Percentiles rank a stretch among this genome's conserved stretches.
Conservation (phyloP, 2,888 invertebrate species). For the Scotopteryx bipunctaria region DNA sequence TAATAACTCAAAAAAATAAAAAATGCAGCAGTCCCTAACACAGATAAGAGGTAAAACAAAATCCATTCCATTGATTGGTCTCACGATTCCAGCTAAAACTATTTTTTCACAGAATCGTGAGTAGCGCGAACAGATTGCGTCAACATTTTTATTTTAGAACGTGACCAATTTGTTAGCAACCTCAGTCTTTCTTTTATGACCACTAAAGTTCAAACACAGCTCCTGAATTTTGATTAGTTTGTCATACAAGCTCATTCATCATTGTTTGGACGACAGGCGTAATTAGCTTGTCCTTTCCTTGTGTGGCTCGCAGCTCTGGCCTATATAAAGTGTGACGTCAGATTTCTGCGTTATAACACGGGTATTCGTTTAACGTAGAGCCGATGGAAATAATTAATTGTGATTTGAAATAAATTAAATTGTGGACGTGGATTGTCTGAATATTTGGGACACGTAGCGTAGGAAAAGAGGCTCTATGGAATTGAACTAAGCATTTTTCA, state of each 20-base stretch:
- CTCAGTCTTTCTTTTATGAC: slow-evolving; percentile 41
- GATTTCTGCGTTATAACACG: slow-evolving; percentile 39
- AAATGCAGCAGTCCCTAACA: no score
- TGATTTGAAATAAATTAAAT: slow-evolving; percentile 21
- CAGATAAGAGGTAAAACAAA: not conserved
- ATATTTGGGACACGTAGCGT: not conserved
- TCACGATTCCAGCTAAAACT: slow-evolving; percentile 1
- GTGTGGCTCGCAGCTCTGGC: slow-evolving; percentile 50
- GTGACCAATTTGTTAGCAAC: slow-evolving; percentile 38
- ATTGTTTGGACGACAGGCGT: slow-evolving; percentile 67
- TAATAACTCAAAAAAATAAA: no score
- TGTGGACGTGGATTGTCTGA: not conserved
- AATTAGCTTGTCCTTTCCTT: slow-evolving; percentile 72
- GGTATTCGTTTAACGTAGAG: slow-evolving; percentile 29
- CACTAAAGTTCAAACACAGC: slow-evolving; percentile 72
- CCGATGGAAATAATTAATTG: slow-evolving; percentile 11
- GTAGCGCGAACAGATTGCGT: slow-evolving; percentile 30
- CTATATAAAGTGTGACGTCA: slow-evolving; percentile 56
- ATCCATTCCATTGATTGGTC: slow-evolving; percentile 14
- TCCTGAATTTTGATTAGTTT: slow-evolving; percentile 71
- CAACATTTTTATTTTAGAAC: slow-evolving; percentile 36
- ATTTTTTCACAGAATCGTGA: slow-evolving; percentile 10
- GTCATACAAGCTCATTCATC: slow-evolving; percentile 63
- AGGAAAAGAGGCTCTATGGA: not conserved
- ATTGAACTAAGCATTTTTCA: not conserved